Conservation (phyloP, 2,888 invertebrate genomes). For the Nomada fabriciana region DNA sequence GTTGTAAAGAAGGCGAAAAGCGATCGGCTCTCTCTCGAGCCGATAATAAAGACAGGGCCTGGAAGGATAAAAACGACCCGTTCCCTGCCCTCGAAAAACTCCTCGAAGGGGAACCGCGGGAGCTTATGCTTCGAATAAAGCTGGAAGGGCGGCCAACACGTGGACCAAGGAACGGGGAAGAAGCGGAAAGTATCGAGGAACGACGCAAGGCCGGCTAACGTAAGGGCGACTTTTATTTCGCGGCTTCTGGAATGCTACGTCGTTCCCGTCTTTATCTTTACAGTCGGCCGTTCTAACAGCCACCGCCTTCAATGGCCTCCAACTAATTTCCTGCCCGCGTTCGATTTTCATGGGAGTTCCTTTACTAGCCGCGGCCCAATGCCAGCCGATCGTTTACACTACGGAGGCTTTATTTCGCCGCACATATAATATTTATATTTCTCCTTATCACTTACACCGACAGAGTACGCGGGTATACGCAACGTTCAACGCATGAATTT, state of each 20-base stretch:
- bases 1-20: conserved; percentile 80
- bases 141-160: conserved; percentile 57
- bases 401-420: conserved; percentile 73
- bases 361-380: conserved; percentile 74
- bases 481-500: conserved; percentile 17
- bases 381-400: conserved; percentile 48
- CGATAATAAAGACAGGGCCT: conserved; percentile 78
- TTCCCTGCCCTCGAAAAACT: conserved; percentile 35
- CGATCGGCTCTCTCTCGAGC: conserved; percentile 73
- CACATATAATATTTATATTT: conserved; percentile 83
- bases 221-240: conserved; percentile 64
- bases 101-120: conserved; percentile 46
- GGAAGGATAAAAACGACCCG: conserved; percentile 74
- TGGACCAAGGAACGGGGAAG: conserved; percentile 1
- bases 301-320: conserved; percentile 73
- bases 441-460: conserved; percentile 78
- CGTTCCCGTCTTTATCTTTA: conserved; percentile 78
- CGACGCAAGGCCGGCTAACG: not conserved
- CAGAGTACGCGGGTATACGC: conserved; percentile 6
- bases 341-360: conserved; percentile 81
- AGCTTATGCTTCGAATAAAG: conserved; percentile 82
- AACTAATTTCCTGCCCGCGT: conserved; percentile 83
- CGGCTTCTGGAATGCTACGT: conserved; percentile 61
- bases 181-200: not conserved
- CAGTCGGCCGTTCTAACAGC: conserved; percentile 63